Evolutionary conservation across 1,140 invertebrate species (phyloP).

Genomic region (Antheraea pernyi): DNA sequence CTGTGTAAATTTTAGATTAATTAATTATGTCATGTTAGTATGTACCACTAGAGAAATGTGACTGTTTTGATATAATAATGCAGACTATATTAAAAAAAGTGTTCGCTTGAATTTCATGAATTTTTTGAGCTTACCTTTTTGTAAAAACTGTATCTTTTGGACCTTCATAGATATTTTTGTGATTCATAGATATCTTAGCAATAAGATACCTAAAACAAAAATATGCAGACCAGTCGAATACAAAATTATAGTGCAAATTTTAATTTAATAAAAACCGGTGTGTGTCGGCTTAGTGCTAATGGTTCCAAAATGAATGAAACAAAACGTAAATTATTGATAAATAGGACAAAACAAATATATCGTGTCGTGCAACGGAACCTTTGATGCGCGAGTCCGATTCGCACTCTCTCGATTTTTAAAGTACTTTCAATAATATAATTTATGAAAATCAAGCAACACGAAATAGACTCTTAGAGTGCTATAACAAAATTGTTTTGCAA

Average conservation of each 20-base stretch:
- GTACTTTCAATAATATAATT: constrained; percentile 14
- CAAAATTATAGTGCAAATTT: no score
- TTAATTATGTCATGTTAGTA: constrained; percentile 68
- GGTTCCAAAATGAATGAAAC: no score
- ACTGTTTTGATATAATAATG: constrained; percentile 49
- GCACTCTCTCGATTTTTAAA: neutral
- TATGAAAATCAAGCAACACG: constrained; percentile 41
- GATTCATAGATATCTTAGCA: no score
- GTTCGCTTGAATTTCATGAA: constrained; percentile 39
- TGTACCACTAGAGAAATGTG: constrained; percentile 57
- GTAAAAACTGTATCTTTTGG: no score
- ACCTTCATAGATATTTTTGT: no score
- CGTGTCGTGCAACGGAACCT: no score
- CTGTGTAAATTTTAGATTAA: constrained; percentile 69
- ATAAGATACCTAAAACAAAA: no score
- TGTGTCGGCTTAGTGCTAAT: no score
- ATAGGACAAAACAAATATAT: no score
- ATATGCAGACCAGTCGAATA: no score
- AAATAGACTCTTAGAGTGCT: constrained; percentile 63
- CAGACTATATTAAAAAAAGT: constrained; percentile 30
- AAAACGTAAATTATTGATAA: no score
- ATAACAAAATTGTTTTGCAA: constrained; percentile 71
- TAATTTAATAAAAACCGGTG: no score
- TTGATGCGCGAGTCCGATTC: neutral
- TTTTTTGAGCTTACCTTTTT: constrained; percentile 1